These are phyloP conservation scores for Salvelinus sp. DNA, from an alignment of 2,113 vertebrate species.

Conservation along the genomic window DNA sequence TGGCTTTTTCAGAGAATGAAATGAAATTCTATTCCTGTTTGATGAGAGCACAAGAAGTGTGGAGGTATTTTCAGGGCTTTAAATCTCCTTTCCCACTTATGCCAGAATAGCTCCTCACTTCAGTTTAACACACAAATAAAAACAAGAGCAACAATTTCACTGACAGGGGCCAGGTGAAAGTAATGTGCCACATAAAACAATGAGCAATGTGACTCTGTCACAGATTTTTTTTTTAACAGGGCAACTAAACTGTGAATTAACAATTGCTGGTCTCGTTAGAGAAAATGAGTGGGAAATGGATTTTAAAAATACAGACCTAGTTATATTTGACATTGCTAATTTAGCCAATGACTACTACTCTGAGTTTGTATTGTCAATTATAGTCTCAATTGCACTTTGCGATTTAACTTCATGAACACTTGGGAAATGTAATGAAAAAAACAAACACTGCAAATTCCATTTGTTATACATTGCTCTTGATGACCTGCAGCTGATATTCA, in stretches of 20 bases:
- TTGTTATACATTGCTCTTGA: background rate
- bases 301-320: background rate
- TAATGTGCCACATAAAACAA: background rate
- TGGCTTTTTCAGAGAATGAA: conserved; percentile 2
- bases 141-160: conserved; percentile 2
- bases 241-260: background rate
- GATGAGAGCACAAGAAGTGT: conserved; percentile 7
- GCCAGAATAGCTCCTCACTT: conserved; percentile 24
- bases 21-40: conserved; percentile 5
- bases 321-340: too few relatives aligned
- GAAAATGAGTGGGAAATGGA: background rate
- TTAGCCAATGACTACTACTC: background rate
- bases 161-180: background rate
- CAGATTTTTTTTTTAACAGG: background rate
- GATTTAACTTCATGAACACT: background rate
- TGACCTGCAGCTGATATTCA: conserved; percentile 18
- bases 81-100: conserved; percentile 20
- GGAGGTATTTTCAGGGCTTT: conserved; percentile 47
- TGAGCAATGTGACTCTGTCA: background rate
- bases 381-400: background rate
- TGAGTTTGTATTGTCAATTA: background rate
- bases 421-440: background rate
- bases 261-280: background rate
- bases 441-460: background rate
- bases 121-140: conserved; percentile 14